Conservation (phyloP, 2,888 invertebrate genomes). For the Hyalella azteca region DNA sequence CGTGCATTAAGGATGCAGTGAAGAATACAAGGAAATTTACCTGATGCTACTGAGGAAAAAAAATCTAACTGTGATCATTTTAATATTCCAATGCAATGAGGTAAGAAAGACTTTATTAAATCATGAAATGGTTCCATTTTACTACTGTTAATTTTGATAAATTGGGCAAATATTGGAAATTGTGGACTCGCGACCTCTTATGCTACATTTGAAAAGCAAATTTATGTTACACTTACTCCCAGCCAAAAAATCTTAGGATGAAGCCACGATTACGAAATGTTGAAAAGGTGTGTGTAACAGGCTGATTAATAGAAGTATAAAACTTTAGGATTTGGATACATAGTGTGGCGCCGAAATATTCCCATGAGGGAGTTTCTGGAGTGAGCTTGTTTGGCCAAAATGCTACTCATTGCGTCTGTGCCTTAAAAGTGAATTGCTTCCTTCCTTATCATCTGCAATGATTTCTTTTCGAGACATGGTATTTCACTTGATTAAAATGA, state of each 20-base stretch:
- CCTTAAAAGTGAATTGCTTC: neutral
- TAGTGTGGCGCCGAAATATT: slow-evolving; percentile 61
- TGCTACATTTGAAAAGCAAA: slow-evolving; percentile 58
- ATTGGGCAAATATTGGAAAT: too few relatives aligned
- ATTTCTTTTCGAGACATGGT: neutral
- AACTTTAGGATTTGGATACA: slow-evolving; percentile 61
- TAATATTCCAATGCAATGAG: slow-evolving; percentile 39
- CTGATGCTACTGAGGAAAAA: neutral
- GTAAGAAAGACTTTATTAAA: slow-evolving; percentile 44
- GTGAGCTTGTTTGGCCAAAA: neutral
- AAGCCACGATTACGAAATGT: slow-evolving; percentile 62
- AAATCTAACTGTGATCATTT: too few relatives aligned
- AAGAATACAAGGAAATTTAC: neutral
- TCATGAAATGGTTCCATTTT: slow-evolving; percentile 59
- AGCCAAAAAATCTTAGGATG: slow-evolving; percentile 59
- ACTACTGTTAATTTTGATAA: slow-evolving; percentile 48
- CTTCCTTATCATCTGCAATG: neutral
- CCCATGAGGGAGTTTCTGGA: neutral
- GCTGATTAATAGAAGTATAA: slow-evolving; percentile 61
- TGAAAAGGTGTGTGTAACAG: slow-evolving; percentile 61
- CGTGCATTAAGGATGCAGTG: neutral
- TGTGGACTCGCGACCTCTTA: slow-evolving; percentile 59
- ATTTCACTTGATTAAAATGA: neutral
- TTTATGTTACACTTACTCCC: slow-evolving; percentile 58
- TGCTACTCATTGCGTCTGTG: neutral